Evolutionary conservation across 2,888 invertebrate genomes (phyloP).

Genomic region (Andrena praecox): DNA sequence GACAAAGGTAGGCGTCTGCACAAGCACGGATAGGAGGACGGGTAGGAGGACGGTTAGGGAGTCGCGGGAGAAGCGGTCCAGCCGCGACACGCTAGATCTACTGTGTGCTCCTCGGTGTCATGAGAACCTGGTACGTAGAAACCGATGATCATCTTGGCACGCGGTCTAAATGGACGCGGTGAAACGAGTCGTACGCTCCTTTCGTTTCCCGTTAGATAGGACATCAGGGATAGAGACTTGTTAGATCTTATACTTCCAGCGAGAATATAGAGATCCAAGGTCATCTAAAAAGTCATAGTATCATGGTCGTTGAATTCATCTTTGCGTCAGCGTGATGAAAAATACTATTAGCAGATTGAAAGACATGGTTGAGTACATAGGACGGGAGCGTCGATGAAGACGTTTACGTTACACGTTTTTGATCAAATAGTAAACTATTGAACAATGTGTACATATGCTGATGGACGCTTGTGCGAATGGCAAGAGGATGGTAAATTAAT

Average conservation of each 20-base stretch:
- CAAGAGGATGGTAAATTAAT: not conserved
- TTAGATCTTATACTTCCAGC: not conserved
- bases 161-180: slow-evolving; percentile 61
- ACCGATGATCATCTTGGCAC: slow-evolving; percentile 81
- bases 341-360: too few relatives aligned
- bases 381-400: too few relatives aligned
- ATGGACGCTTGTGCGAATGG: too few relatives aligned
- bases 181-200: not conserved
- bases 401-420: too few relatives aligned
- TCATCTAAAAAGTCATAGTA: too few relatives aligned
- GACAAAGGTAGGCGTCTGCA: slow-evolving; percentile 12
- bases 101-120: slow-evolving; percentile 35
- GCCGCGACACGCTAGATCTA: slow-evolving; percentile 37
- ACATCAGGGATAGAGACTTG: not conserved
- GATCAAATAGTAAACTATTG: too few relatives aligned
- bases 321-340: too few relatives aligned
- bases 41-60: slow-evolving; percentile 8
- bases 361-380: too few relatives aligned
- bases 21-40: slow-evolving; percentile 11
- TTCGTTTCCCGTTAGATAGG: not conserved
- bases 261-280: not conserved
- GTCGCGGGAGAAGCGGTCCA: slow-evolving; percentile 39
- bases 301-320: too few relatives aligned
- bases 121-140: slow-evolving; percentile 76
- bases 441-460: too few relatives aligned